These are phyloP conservation scores for Jaculus jaculus DNA, from an alignment of 2,113 vertebrate species.

Conservation along the genomic window DNA sequence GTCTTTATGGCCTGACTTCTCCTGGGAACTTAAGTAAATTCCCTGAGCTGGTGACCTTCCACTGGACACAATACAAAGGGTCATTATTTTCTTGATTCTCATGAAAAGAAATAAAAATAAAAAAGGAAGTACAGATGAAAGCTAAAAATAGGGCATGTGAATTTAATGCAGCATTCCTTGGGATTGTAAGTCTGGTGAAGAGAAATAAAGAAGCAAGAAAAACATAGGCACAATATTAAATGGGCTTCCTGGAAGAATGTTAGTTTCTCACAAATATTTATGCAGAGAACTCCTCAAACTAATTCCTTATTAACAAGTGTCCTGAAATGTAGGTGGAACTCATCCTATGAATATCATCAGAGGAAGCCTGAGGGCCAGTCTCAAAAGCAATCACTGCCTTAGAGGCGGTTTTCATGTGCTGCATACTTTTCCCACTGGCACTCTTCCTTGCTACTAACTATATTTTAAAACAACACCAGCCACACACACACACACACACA, in stretches of 20 bases:
- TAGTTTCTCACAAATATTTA: constrained; percentile 82
- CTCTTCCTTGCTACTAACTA: constrained; percentile 51
- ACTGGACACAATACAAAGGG: constrained; percentile 74
- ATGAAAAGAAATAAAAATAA: constrained; percentile 70
- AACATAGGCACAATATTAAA: constrained; percentile 77
- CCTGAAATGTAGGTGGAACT: constrained; percentile 70
- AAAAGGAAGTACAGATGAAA: constrained; percentile 78
- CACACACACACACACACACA: background rate
- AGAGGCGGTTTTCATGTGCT: background rate
- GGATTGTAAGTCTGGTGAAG: constrained; percentile 68
- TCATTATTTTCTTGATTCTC: constrained; percentile 82
- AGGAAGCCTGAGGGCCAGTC: constrained; percentile 35
- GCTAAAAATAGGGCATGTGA: constrained; percentile 85
- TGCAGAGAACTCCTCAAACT: constrained; percentile 73
- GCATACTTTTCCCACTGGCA: background rate
- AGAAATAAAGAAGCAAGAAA: constrained; percentile 78
- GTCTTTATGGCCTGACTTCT: constrained; percentile 58
- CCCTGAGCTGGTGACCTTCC: constrained; percentile 68
- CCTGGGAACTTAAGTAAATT: constrained; percentile 72
- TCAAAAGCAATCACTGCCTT: constrained; percentile 42
- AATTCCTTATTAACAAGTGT: constrained; percentile 76
- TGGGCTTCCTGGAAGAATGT: constrained; percentile 79
- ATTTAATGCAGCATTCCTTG: constrained; percentile 80
- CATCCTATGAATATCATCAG: background rate
- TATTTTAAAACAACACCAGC: constrained; percentile 39